Percentiles rank a stretch among this genome's conserved stretches.
Evolutionary conservation across 2,888 invertebrate species (phyloP).

Genomic region (Agelastica alni): DNA sequence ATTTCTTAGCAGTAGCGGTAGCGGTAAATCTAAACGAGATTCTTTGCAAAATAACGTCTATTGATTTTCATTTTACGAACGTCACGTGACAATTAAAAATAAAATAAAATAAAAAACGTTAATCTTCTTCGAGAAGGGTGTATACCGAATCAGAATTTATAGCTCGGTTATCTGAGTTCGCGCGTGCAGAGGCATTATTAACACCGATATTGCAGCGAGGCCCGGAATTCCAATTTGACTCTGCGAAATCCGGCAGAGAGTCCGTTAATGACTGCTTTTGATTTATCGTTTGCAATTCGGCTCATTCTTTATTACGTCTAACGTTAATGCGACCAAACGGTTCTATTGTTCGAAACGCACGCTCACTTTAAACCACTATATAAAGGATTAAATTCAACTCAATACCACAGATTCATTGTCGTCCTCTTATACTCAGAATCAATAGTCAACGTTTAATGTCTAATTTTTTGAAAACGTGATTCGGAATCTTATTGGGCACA

Average conservation of each 20-base stretch:
- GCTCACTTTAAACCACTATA: too few species aligned
- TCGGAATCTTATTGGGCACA: too few species aligned
- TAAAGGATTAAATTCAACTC: too few species aligned
- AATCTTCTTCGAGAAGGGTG: slow-evolving; percentile 18
- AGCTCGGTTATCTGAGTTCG: slow-evolving; percentile 28
- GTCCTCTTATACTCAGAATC: too few species aligned
- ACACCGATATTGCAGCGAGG: slow-evolving; percentile 53
- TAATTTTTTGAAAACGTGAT: too few species aligned
- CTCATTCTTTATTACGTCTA: slow-evolving; percentile 52
- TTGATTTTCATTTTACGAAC: slow-evolving; percentile 13
- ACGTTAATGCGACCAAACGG: slow-evolving; percentile 41
- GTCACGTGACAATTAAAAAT: slow-evolving; percentile 14
- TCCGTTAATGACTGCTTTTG: slow-evolving; percentile 56
- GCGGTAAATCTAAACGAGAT: too few species aligned
- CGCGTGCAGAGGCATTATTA: slow-evolving; percentile 52
- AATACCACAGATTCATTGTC: too few species aligned
- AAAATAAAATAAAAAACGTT: slow-evolving; percentile 6
- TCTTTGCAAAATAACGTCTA: too few species aligned
- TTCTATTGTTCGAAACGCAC: slow-evolving; percentile 37
- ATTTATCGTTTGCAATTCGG: slow-evolving; percentile 54
- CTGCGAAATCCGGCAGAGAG: slow-evolving; percentile 52
- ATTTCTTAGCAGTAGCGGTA: too few species aligned
- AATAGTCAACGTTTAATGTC: too few species aligned
- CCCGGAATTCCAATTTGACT: slow-evolving; percentile 56
- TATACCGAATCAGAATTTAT: slow-evolving; percentile 34